phyloP scores from a whole-genome alignment of 2,888 invertebrate species.

The Perizoma affinitatum region DNA sequence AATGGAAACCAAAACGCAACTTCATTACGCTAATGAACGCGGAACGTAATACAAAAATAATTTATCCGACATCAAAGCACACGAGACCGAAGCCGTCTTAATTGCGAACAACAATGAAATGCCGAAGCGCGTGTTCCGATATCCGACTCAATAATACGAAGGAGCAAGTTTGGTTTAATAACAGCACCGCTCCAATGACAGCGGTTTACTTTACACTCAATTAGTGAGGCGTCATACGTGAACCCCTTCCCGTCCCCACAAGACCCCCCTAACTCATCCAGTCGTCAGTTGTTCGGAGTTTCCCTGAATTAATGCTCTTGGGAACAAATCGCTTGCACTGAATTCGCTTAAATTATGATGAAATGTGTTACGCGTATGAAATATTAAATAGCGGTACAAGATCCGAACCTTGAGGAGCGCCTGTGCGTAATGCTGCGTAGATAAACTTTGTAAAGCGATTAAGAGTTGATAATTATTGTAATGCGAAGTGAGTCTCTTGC shows the following conservation, averaged over 20 bases:
- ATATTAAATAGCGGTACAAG: slow-evolving; percentile 46
- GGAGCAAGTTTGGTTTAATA: slow-evolving; percentile 58
- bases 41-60: slow-evolving; percentile 35
- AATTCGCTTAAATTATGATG: slow-evolving; percentile 44
- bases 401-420: slow-evolving; percentile 43
- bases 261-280: slow-evolving; percentile 36
- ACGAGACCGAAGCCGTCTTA: slow-evolving; percentile 30
- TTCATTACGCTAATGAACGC: slow-evolving; percentile 35
- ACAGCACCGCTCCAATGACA: slow-evolving; percentile 57
- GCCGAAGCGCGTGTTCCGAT: slow-evolving; percentile 36
- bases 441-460: slow-evolving; percentile 46
- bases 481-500: slow-evolving; percentile 18
- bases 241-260: slow-evolving; percentile 35
- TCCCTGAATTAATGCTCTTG: slow-evolving; percentile 42
- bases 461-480: slow-evolving; percentile 34
- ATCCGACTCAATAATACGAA: slow-evolving; percentile 50
- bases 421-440: slow-evolving; percentile 37
- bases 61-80: slow-evolving; percentile 28
- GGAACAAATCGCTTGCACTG: slow-evolving; percentile 44
- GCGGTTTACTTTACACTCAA: slow-evolving; percentile 69
- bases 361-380: slow-evolving; percentile 45
- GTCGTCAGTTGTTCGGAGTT: slow-evolving; percentile 43
- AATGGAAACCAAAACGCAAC: slow-evolving; percentile 30
- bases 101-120: slow-evolving; percentile 39
- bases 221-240: slow-evolving; percentile 62